Percentiles rank a stretch among this genome's conserved stretches.
Evolutionary conservation across 2,888 invertebrate genomes (phyloP).

Genomic region (Leucophora obtusa): DNA sequence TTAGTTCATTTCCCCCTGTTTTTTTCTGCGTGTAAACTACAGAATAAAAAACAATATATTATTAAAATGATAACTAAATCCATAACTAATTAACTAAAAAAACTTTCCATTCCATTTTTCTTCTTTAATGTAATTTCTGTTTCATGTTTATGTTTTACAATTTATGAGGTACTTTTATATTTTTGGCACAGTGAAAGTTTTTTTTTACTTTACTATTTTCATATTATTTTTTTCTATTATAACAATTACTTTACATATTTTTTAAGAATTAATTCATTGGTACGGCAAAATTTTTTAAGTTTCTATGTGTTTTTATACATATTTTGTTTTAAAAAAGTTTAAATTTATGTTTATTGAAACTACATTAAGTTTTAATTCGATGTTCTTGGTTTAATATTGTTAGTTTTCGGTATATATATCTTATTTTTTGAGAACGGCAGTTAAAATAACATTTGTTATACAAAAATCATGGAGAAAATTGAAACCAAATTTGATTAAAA

Average conservation of each 20-base stretch:
- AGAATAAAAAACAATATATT: not conserved
- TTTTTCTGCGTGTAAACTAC: not conserved
- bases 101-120: constrained; percentile 39
- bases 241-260: constrained; percentile 57
- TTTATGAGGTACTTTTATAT: constrained; percentile 88
- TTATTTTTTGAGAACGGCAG: constrained; percentile 20
- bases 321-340: constrained; percentile 20
- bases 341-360: constrained; percentile 68
- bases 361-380: constrained; percentile 75
- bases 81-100: constrained; percentile 26
- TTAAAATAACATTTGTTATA: not conserved
- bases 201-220: constrained; percentile 70
- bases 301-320: constrained; percentile 51
- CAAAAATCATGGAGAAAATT: not conserved
- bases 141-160: constrained; percentile 69
- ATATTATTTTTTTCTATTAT: constrained; percentile 54
- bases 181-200: constrained; percentile 87
- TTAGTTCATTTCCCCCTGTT: no score
- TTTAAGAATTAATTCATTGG: constrained; percentile 66
- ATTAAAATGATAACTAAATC: not conserved
- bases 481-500: not conserved
- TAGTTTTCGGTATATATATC: constrained; percentile 59
- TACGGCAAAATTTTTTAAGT: constrained; percentile 69
- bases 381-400: constrained; percentile 75
- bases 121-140: constrained; percentile 56